Evolutionary conservation across 2,888 invertebrate genomes (phyloP), one percentile per base, ranked within the genome.

Genomic region (Steinernema hermaphroditum): DNA sequence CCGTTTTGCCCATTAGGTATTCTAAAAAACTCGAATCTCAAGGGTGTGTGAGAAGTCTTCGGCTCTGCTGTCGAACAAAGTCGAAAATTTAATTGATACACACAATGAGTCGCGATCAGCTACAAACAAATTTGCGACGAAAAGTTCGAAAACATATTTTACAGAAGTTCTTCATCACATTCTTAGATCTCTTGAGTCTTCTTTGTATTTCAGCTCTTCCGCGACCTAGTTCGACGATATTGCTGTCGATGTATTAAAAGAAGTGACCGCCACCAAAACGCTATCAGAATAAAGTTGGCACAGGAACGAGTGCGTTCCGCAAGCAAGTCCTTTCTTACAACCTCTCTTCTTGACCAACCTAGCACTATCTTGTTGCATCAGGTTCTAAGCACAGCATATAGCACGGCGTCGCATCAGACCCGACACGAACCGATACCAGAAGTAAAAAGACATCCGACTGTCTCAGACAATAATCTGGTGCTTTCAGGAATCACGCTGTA

Each of bases 281-380:
- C 50, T 14, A 43, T 46, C 37, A 74, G 76, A 29, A 68, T 79
- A 41, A 72, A 73, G 19, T 49, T 69, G 50, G 80, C 80, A 16
- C 76, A 75, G 50, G 81, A 81, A 70, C 57, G 80, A 4, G 68
- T 81, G 2, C 73, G 74, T 8, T 68, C 71, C 14, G 76, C 80
- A 16, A 71, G 69, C 37, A 70, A 74, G 41, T 70, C 74, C 19
- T 78, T 80, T 70, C 34, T 81, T 2, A 70, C 68, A n/a, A 72
- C 70, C 2, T 54, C 75, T 9, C 27, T 81, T 29, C 74, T 78
- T 8, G 72, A 41, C 12, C 69, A 69, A 16, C 78, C 78, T 2
- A 57, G 69, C 19, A 46, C 72, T 54, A 78, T 78, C 22, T 46
- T 78, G 22, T 22, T 78, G 0, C 72, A 75, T 24, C 80, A 78